These are phyloP conservation scores for Chelonus formosanus DNA, from an alignment of 2,888 invertebrate species.

Conservation along the genomic window DNA sequence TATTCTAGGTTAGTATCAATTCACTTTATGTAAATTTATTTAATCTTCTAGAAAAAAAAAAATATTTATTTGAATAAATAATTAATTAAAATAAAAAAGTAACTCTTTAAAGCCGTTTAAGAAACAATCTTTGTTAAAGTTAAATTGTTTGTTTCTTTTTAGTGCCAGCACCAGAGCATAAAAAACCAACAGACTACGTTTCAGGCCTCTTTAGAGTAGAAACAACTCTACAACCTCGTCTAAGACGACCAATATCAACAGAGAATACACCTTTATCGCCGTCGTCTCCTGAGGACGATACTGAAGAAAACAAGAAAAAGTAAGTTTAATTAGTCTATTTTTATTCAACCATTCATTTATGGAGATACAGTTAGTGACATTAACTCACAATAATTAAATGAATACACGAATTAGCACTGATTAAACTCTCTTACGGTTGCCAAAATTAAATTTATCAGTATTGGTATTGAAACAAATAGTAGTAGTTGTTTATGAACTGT, in stretches of 20 bases:
- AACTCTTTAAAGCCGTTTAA: too few species aligned
- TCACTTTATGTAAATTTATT: neutral
- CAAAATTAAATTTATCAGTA: too few species aligned
- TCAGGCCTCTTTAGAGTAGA: slow-evolving; percentile 73
- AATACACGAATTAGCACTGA: too few species aligned
- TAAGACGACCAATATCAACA: slow-evolving; percentile 57
- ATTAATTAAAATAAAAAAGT: too few species aligned
- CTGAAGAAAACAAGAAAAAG: slow-evolving; percentile 53
- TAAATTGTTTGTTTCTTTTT: slow-evolving; percentile 39
- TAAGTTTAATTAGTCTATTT: slow-evolving; percentile 36
- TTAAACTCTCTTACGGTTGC: too few species aligned
- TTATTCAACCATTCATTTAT: too few species aligned
- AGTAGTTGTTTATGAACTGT: too few species aligned
- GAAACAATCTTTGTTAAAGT: too few species aligned
- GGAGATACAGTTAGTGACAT: too few species aligned
- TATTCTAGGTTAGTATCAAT: slow-evolving; percentile 65
- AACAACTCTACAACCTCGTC: slow-evolving; percentile 67
- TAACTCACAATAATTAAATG: too few species aligned
- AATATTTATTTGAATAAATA: neutral
- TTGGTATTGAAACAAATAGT: too few species aligned
- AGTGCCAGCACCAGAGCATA: slow-evolving; percentile 75
- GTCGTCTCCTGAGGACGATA: slow-evolving; percentile 47
- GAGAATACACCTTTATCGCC: slow-evolving; percentile 50
- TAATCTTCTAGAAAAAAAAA: neutral
- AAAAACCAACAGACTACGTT: slow-evolving; percentile 76